Conservation (phyloP, 2,797 vertebrate species). For the Sylvilagus floridanus region DNA sequence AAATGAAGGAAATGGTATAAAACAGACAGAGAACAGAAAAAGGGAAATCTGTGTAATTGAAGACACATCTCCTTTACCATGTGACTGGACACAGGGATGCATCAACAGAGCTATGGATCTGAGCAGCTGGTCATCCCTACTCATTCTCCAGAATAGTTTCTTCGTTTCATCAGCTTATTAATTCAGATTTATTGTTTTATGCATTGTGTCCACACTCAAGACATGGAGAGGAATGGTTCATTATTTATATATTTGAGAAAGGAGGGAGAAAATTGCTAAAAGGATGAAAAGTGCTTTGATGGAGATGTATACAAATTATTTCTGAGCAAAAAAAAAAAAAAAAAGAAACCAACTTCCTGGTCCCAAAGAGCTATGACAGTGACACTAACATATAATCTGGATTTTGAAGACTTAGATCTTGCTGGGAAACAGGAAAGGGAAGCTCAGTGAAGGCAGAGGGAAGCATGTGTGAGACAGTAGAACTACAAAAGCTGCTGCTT, state of each 20-base stretch:
- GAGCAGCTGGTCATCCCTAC: background rate
- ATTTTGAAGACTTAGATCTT: constrained; percentile 24
- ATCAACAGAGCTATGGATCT: background rate
- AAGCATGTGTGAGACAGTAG: background rate
- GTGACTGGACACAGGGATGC: background rate
- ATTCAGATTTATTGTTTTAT: constrained; percentile 17
- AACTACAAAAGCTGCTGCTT: background rate
- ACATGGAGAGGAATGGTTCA: background rate
- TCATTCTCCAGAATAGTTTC: background rate
- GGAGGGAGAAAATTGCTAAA: background rate
- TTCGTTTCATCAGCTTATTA: constrained; percentile 9
- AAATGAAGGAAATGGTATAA: background rate
- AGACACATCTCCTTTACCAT: background rate
- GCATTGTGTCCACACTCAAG: background rate
- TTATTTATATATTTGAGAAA: constrained; percentile 40
- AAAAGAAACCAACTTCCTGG: background rate
- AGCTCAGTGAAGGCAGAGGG: background rate
- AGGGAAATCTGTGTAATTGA: background rate
- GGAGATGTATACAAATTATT: background rate
- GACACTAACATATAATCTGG: background rate
- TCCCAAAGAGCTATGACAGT: background rate
- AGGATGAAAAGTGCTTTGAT: constrained; percentile 2
- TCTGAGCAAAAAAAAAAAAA: background rate
- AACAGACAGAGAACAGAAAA: background rate
- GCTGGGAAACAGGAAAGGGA: background rate